Conservation (phyloP, 2,113 vertebrate genomes). For the Nematolebias whitei region DNA sequence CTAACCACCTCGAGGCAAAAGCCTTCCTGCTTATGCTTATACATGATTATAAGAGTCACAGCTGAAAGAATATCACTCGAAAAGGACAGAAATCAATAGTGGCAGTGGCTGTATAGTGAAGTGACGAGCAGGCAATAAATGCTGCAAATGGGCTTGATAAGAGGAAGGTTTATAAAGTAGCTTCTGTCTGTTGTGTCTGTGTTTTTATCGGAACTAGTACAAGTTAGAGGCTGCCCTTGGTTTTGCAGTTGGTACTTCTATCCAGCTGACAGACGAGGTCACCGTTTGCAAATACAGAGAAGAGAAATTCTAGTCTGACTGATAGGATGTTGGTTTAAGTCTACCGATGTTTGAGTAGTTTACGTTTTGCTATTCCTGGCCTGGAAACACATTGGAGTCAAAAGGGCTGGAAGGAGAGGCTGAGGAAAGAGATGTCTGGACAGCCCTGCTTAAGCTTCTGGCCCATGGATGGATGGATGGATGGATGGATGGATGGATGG, state of each 20-base stretch:
- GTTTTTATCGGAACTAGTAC: conserved; percentile 47
- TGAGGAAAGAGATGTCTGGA: too few species aligned
- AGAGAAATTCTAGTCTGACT: background rate
- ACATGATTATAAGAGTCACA: conserved; percentile 49
- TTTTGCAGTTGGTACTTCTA: conserved; percentile 17
- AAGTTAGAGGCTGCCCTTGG: conserved; percentile 41
- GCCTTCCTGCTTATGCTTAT: conserved; percentile 25
- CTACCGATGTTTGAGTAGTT: background rate
- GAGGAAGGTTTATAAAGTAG: conserved; percentile 31
- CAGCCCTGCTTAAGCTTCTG: too few species aligned
- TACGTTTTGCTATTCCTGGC: background rate
- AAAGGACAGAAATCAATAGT: conserved; percentile 68
- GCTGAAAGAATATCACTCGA: conserved; percentile 50
- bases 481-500: too few species aligned
- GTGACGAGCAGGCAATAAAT: conserved; percentile 52
- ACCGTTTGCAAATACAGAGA: conserved; percentile 17
- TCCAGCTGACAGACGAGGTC: conserved; percentile 8
- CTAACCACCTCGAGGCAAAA: conserved; percentile 29
- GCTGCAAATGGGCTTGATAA: conserved; percentile 37
- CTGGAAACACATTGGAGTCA: too few species aligned
- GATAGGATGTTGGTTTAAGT: background rate
- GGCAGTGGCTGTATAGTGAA: conserved; percentile 53
- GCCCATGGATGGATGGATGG: too few species aligned
- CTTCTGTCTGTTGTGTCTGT: conserved; percentile 36
- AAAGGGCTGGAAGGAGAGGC: too few species aligned